phyloP scores from a whole-genome alignment of 2,888 invertebrate genomes.

The Dichetophora obliterata region DNA sequence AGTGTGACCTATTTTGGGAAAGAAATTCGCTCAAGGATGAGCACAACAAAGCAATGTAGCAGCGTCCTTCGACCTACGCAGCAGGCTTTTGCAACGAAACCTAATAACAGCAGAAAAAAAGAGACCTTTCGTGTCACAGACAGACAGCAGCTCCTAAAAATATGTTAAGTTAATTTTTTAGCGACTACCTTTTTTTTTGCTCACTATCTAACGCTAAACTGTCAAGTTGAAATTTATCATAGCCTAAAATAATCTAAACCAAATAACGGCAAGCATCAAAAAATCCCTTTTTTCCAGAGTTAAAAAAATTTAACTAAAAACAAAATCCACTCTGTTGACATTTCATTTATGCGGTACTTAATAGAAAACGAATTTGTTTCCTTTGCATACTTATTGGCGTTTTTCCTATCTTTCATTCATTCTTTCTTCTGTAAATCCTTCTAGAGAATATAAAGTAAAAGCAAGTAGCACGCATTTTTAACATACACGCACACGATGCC shows the following conservation, averaged over 20 bases:
- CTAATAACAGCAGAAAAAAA: too few species aligned
- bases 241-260: too few species aligned
- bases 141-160: too few species aligned
- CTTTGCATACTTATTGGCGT: neutral
- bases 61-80: too few species aligned
- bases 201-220: neutral
- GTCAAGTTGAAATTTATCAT: too few species aligned
- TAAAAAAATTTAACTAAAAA: neutral
- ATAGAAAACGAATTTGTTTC: slow-evolving; percentile 37
- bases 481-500: neutral
- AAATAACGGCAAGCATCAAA: too few species aligned
- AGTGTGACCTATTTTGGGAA: too few species aligned
- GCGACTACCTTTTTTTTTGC: neutral
- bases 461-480: neutral
- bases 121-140: too few species aligned
- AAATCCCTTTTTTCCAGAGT: too few species aligned
- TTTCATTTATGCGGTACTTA: slow-evolving; percentile 35
- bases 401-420: neutral
- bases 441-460: neutral
- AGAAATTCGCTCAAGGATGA: too few species aligned
- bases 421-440: neutral
- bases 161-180: neutral
- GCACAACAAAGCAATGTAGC: too few species aligned
- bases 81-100: too few species aligned
- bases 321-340: slow-evolving; percentile 17